Percentiles rank a stretch among this genome's conserved stretches.
phyloP scores from a whole-genome alignment of 2,113 vertebrate genomes.

The Propithecus coquereli region DNA sequence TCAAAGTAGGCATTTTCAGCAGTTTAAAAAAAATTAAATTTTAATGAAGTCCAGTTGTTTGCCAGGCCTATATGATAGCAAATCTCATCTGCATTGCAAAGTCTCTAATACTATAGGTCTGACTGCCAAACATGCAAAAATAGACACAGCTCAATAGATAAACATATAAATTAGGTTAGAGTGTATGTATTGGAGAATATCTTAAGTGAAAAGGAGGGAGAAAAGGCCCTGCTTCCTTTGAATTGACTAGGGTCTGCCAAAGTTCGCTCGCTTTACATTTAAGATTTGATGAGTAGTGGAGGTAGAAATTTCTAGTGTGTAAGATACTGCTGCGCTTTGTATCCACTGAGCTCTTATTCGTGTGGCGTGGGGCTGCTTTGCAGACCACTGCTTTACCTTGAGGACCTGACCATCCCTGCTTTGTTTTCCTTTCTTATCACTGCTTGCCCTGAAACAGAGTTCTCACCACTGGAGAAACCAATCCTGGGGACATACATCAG shows the following conservation, averaged over 20 bases:
- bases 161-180: constrained; percentile 77
- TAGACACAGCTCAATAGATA: constrained; percentile 77
- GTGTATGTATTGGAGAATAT: constrained; percentile 67
- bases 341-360: neutral
- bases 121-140: constrained; percentile 90
- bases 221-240: constrained; percentile 72
- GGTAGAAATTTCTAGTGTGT: constrained; percentile 36
- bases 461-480: constrained; percentile 40
- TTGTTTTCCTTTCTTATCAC: neutral
- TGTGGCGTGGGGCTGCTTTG: neutral
- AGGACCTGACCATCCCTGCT: neutral
- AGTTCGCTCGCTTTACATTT: constrained; percentile 71
- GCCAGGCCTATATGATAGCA: constrained; percentile 71
- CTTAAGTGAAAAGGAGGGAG: constrained; percentile 61
- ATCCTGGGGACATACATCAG: constrained; percentile 14
- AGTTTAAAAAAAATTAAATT: constrained; percentile 76
- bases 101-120: constrained; percentile 81
- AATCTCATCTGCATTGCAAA: constrained; percentile 72
- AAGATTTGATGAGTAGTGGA: constrained; percentile 69
- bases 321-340: neutral
- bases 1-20: constrained; percentile 77
- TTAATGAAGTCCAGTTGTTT: constrained; percentile 81
- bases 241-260: constrained; percentile 67
- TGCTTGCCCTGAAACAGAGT: neutral
- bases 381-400: neutral